These are phyloP conservation scores for Sebastes diaconus DNA, from an alignment of 2,797 vertebrate genomes.

Conservation along the genomic window DNA sequence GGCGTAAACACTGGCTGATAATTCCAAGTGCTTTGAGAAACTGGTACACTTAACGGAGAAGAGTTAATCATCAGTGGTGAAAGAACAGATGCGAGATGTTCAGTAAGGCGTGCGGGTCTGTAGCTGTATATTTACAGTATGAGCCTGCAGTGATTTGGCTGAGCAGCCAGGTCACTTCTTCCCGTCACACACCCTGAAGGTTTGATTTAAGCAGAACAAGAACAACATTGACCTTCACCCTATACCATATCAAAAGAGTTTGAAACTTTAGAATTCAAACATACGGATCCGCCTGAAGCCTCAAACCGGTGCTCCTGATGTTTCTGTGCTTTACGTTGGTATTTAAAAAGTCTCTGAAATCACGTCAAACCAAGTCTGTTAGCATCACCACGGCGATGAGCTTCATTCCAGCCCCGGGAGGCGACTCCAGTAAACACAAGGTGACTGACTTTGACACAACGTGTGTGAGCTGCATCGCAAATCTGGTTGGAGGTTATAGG, in stretches of 20 bases:
- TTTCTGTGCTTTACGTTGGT: not conserved
- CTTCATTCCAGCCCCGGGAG: not conserved
- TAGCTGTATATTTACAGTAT: conserved; percentile 5
- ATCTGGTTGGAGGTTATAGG: not conserved
- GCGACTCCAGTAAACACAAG: conserved; percentile 21
- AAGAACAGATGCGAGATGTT: conserved; percentile 12
- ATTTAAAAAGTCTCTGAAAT: not conserved
- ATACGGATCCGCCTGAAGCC: not conserved
- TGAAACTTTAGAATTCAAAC: not conserved
- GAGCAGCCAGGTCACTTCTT: conserved; percentile 1
- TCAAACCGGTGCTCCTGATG: not conserved
- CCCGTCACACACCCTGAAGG: not conserved
- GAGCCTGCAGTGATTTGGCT: conserved; percentile 7
- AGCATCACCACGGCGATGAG: not conserved
- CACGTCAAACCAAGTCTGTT: not conserved
- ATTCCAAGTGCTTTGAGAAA: not conserved
- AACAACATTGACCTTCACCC: not conserved
- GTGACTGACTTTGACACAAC: conserved; percentile 20
- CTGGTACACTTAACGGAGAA: not conserved
- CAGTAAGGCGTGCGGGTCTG: not conserved
- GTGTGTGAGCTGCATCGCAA: conserved; percentile 22
- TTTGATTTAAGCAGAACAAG: not conserved
- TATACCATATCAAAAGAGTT: not conserved
- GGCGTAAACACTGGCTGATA: not conserved
- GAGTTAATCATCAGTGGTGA: not conserved